Evolutionary conservation across 1,140 invertebrate species (phyloP).

Genomic region (Drosophila bifasciata): DNA sequence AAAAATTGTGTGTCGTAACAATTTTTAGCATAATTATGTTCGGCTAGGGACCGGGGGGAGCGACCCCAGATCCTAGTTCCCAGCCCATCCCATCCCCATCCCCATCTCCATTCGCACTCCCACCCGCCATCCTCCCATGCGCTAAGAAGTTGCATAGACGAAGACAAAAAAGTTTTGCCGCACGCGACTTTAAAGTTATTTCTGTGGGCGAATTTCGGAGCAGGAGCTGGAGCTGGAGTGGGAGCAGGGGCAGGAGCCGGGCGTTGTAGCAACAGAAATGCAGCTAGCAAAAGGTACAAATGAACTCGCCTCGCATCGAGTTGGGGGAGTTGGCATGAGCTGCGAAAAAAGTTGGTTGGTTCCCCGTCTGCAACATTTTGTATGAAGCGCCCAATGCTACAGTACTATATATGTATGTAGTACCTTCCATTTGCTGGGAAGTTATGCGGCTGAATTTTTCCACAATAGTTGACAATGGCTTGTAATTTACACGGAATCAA

Average conservation of each 20-base stretch:
- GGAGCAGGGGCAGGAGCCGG: too few relatives aligned
- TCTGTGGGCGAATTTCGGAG: conserved; percentile 21
- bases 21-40: conserved; percentile 82
- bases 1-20: conserved; percentile 71
- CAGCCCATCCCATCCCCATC: background rate
- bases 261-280: conserved; percentile 63
- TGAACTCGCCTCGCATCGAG: conserved; percentile 54
- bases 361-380: conserved; percentile 57
- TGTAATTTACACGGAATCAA: conserved; percentile 72
- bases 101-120: background rate
- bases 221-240: too few relatives aligned
- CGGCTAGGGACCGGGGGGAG: conserved; percentile 35
- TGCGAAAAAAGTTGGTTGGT: conserved; percentile 23
- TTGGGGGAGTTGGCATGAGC: background rate
- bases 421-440: conserved; percentile 11
- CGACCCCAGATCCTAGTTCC: conserved; percentile 8
- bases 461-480: conserved; percentile 70
- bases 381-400: conserved; percentile 37
- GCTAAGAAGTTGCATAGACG: conserved; percentile 31
- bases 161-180: conserved; percentile 41
- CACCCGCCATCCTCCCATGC: background rate
- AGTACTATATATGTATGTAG: background rate
- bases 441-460: conserved; percentile 44
- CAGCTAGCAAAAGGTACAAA: conserved; percentile 73
- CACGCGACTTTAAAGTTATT: conserved; percentile 44